phyloP scores from a whole-genome alignment of 53 echinoderm and acorn worm species.

The Actinopyga echinites region DNA sequence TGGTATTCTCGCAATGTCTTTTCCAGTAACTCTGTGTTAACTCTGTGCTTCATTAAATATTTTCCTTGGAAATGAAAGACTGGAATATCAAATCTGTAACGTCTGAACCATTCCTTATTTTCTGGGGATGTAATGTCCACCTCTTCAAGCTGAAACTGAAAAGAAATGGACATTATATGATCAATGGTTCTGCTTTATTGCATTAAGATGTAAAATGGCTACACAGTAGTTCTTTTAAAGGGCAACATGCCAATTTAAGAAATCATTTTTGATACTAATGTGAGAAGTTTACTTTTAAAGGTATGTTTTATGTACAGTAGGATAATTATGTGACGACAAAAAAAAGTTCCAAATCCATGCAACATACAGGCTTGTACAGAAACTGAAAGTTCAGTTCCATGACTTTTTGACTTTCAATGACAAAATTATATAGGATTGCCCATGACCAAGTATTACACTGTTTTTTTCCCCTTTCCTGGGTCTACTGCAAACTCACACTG shows the following conservation, averaged over 20 bases:
- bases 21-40: slow-evolving; percentile 68
- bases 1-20: slow-evolving; percentile 39
- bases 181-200: not conserved
- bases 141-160: slow-evolving; percentile 83
- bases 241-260: too few relatives aligned
- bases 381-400: too few relatives aligned
- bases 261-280: too few relatives aligned
- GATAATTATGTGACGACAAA: too few relatives aligned
- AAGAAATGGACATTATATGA: not conserved
- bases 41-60: slow-evolving; percentile 94
- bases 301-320: not conserved
- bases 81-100: slow-evolving; percentile 94
- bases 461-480: too few relatives aligned
- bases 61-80: slow-evolving; percentile 93
- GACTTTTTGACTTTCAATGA: too few relatives aligned
- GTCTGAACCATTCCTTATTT: slow-evolving; percentile 74
- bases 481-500: too few relatives aligned
- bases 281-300: too few relatives aligned
- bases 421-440: too few relatives aligned
- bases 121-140: slow-evolving; percentile 80
- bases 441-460: too few relatives aligned
- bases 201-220: not conserved
- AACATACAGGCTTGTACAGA: too few relatives aligned
- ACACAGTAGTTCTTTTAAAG: not conserved
- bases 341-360: too few relatives aligned